These are phyloP conservation scores for Fringilla coelebs DNA, from an alignment of 2,797 vertebrate genomes.

Conservation along the genomic window DNA sequence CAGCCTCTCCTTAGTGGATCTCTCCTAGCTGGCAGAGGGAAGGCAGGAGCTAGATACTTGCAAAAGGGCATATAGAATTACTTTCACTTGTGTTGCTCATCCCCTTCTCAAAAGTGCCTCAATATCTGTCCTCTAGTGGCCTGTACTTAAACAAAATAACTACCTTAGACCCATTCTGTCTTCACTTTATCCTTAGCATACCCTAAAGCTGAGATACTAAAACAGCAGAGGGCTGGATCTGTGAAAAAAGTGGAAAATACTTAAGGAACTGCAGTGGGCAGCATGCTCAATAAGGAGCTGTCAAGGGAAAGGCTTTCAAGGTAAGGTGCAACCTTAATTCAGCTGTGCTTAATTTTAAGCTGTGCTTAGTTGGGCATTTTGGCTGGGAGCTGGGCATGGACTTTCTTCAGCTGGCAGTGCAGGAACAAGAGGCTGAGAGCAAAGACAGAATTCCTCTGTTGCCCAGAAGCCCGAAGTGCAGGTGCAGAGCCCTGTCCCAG, in stretches of 20 bases:
- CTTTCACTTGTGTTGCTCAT: background rate
- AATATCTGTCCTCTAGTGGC: conserved; percentile 44
- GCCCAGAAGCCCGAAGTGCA: background rate
- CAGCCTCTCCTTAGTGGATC: background rate
- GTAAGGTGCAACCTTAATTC: background rate
- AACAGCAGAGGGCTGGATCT: background rate
- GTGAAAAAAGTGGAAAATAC: background rate
- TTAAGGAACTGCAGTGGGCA: background rate
- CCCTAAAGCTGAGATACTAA: background rate
- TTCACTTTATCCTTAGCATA: background rate
- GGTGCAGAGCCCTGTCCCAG: fast-evolving
- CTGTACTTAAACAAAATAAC: conserved; percentile 29
- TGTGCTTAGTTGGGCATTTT: fast-evolving
- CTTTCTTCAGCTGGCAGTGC: background rate
- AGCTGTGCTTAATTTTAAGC: background rate
- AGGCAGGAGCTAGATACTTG: background rate
- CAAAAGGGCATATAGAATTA: background rate
- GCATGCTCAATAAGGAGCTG: background rate
- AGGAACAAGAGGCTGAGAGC: background rate
- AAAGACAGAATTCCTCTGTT: background rate
- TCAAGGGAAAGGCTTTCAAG: background rate
- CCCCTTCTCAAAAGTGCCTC: conserved; percentile 66
- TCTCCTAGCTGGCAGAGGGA: background rate
- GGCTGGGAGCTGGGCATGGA: background rate
- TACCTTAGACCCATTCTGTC: conserved; percentile 29